Base-by-base conservation (phyloP, 2,113 vertebrate species). In the Ailuropoda melanoleuca region DNA sequence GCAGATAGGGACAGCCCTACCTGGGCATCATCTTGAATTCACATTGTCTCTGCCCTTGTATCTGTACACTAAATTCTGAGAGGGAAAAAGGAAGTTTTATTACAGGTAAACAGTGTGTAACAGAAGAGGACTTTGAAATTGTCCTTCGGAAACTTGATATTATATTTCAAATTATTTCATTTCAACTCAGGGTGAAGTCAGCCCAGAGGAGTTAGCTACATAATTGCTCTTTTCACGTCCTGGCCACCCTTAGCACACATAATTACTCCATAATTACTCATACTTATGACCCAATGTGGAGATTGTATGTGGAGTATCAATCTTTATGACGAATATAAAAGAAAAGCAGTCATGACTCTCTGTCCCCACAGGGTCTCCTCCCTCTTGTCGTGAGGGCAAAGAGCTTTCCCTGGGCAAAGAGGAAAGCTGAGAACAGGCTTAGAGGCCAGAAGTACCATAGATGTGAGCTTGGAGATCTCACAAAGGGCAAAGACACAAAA, bases 221-320 rank as follows among this genome's bases (percentile, higher is more conserved):
- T 96, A 96, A 98, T 97, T 98, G 90, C 92, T 96, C 96, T 96
- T 95, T 93, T 97, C 97, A 90, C 80, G 96, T 74, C 89, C 80
- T 96, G 80, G 87, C 89, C 88, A 97, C 80, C 78, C 74, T 97
- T 93, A 75, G 68, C 87, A 97, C 87, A 82, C 97, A 96, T 98
- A 97, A 98, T 97, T 97, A 96, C 85, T 96, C 77, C 48, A 66
- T 96, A 97, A 98, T 97, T 96, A 97, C 97, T 97, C 92, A 93
- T 85, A 95, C 87, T 92, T 96, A 94, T 6, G 39, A 80, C 87
- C 83, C 97, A 96, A 34, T 90, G 75, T 97, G 81, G 93, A 97
- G 95, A 95, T 83, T 77, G 64, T 70, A 91, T 72, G 90, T 93
- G 66, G 39, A 93, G 95, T 97, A 96, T 96, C 3, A 14, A 97